Percentiles rank a stretch among this genome's conserved stretches.
Evolutionary conservation across 2,113 vertebrate genomes (phyloP).

Genomic region (Equus przewalskii): DNA sequence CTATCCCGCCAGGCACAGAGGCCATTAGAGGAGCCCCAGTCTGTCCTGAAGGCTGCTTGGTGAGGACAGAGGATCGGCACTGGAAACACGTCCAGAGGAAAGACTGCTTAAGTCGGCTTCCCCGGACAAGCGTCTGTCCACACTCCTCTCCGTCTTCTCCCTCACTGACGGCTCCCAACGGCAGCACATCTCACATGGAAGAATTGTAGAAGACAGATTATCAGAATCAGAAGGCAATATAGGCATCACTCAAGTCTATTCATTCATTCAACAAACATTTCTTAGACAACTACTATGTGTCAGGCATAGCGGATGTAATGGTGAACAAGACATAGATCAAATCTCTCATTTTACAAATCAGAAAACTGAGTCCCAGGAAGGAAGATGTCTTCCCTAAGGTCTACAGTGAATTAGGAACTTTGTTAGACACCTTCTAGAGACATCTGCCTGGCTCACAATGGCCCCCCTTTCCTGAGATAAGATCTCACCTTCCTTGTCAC

Average conservation of each 20-base stretch:
- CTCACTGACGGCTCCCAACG: not conserved
- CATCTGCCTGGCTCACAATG: not conserved
- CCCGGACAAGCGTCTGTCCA: not conserved
- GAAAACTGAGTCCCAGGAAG: not conserved
- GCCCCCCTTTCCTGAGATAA: not conserved
- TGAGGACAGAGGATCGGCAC: slow-evolving; percentile 19
- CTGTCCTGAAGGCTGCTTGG: slow-evolving; percentile 13
- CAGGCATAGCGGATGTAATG: not conserved
- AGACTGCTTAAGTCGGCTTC: not conserved
- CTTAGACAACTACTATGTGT: not conserved
- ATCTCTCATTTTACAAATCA: not conserved
- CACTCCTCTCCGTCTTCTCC: not conserved
- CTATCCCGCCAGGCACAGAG: slow-evolving; percentile 14
- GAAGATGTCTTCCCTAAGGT: not conserved
- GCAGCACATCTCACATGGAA: not conserved
- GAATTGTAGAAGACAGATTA: not conserved
- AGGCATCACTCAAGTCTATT: not conserved
- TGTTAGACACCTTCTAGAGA: not conserved
- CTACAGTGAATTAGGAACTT: not conserved
- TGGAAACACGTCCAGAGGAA: slow-evolving; percentile 49
- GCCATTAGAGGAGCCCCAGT: slow-evolving; percentile 37
- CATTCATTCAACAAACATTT: not conserved
- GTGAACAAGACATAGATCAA: not conserved
- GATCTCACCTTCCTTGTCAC: not conserved
- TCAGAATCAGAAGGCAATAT: not conserved